Base-by-base conservation (phyloP, 2,888 invertebrate genomes). In the Tanytarsus gracilentus region DNA sequence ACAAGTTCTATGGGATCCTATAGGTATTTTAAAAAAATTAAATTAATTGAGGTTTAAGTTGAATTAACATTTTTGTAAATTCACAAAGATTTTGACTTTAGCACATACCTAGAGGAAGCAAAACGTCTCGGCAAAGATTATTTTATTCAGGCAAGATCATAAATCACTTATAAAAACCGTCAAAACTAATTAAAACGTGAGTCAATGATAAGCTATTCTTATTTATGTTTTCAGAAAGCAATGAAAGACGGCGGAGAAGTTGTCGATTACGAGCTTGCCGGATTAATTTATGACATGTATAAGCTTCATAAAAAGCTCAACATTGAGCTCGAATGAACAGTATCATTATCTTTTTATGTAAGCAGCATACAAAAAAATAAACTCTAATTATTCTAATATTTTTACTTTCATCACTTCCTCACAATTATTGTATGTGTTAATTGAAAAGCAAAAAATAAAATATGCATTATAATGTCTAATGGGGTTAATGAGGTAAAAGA, bases 211-310 rank as follows among this genome's bases (percentile, higher is more conserved):
- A n/a, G n/a, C n/a, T n/a, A n/a, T n/a, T n/a, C n/a, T n/a, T n/a
- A n/a, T n/a, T n/a, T n/a, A n/a, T n/a, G n/a, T n/a, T n/a, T n/a
- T 11, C 29, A 58, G 44, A 29, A 48, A 48, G 29, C 61, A 0
- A 29, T 66, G 63, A 59, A 27, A 0, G 63, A 65, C 14, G 73
- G 73, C 3, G 73, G 73, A 1, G 70, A 70, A 26, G 40, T 63
- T 1, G 67, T 69, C 1, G 67, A 73, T 62, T 65, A 64, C 1
- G 73, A 73, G 61, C 30, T 72, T 27, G 66, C 71, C 0, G 66
- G 69, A 50, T 69, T 72, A 60, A 50, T 69, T 1, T 67, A 62
- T 56, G 71, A 73, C 62, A 61, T 73, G 49, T 69, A 67, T 62
- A 69, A 70, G 2, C 60, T 72, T 0, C 65, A 67, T 56, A 56